phyloP scores from a whole-genome alignment of 2,113 vertebrate genomes.

The Pholis gunnellus region DNA sequence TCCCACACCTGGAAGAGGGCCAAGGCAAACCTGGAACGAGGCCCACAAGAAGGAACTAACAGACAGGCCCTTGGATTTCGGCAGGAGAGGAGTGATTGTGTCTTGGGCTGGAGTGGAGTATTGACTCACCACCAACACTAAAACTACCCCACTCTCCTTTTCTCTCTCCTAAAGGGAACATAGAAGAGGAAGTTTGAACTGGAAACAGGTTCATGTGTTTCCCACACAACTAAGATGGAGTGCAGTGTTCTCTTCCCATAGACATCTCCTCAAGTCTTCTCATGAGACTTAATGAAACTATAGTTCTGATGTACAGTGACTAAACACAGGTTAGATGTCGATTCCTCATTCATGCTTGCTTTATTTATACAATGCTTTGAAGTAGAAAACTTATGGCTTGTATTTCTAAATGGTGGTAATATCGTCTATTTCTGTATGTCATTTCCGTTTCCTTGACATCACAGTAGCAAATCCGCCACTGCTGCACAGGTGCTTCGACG shows the following conservation, averaged over 20 bases:
- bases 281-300: neutral
- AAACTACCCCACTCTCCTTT: constrained; percentile 30
- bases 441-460: constrained; percentile 12
- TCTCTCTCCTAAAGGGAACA: constrained; percentile 37
- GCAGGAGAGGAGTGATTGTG: constrained; percentile 61
- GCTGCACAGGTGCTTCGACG: constrained; percentile 9
- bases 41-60: constrained; percentile 57
- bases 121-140: constrained; percentile 51
- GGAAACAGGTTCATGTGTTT: constrained; percentile 55
- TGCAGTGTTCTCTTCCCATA: constrained; percentile 17
- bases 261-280: constrained; percentile 36
- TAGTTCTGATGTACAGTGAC: constrained; percentile 12
- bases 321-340: neutral
- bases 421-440: neutral
- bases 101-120: constrained; percentile 54
- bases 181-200: constrained; percentile 50
- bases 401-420: neutral
- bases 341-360: neutral
- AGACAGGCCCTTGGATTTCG: constrained; percentile 60
- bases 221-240: constrained; percentile 35
- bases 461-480: constrained; percentile 26
- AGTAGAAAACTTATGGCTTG: neutral
- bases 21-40: constrained; percentile 71
- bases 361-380: too few relatives aligned
- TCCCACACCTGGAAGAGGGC: constrained; percentile 76